Evolutionary conservation across 2,888 invertebrate genomes (phyloP).

Genomic region (Sesamia inferens): DNA sequence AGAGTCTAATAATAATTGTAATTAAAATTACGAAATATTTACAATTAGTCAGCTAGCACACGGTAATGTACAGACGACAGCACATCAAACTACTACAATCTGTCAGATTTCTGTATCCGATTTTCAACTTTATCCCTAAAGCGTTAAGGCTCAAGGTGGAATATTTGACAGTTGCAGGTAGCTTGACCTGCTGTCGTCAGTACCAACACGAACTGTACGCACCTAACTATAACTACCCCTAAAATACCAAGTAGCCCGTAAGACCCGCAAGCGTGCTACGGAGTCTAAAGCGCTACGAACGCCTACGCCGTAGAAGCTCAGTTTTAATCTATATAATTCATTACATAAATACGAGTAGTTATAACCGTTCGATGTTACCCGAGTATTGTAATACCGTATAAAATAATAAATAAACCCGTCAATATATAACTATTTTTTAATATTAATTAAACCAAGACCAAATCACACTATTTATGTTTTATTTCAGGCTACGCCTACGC

Average conservation of each 20-base stretch:
- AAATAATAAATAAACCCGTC: no score
- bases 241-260: not conserved
- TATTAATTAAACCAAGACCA: not conserved
- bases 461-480: not conserved
- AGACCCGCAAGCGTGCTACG: constrained; percentile 11
- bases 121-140: no score
- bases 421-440: not conserved
- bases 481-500: not conserved
- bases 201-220: not conserved
- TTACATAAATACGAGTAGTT: not conserved
- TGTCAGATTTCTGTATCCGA: no score
- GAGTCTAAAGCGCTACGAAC: constrained; percentile 28
- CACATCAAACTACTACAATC: no score
- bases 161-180: no score
- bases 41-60: not conserved
- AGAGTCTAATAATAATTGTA: not conserved
- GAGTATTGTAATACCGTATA: no score
- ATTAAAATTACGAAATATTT: not conserved
- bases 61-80: not conserved
- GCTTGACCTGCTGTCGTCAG: no score
- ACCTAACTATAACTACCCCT: not conserved
- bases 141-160: no score
- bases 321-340: not conserved
- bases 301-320: constrained; percentile 30
- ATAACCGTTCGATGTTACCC: not conserved